These are phyloP conservation scores for Poecilia picta DNA, from an alignment of 2,797 vertebrate genomes.

Conservation along the genomic window DNA sequence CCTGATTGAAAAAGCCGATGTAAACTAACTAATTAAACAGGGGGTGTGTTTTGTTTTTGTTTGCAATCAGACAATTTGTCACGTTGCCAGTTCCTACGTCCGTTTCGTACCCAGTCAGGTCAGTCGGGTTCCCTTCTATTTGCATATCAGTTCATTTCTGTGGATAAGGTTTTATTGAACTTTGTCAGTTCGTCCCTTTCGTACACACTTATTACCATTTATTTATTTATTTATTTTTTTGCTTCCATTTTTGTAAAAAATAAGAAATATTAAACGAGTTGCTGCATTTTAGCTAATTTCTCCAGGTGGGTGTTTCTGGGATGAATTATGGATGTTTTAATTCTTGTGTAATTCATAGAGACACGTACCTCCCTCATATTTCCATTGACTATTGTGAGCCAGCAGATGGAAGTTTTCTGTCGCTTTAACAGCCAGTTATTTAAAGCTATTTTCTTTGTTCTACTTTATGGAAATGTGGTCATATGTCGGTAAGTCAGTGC, in stretches of 20 bases:
- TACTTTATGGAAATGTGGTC: not conserved
- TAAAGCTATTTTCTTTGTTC: not conserved
- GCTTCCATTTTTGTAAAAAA: not conserved
- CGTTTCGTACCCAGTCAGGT: not conserved
- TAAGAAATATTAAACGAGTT: not conserved
- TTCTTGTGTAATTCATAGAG: not conserved
- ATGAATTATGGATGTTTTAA: not conserved
- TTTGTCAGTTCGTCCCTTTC: not conserved
- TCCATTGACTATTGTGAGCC: not conserved
- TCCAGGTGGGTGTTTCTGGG: not conserved
- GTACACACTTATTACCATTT: not conserved
- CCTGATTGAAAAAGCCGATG: constrained; percentile 8
- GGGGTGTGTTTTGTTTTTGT: not conserved
- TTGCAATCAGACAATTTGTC: constrained; percentile 2
- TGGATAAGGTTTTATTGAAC: not conserved
- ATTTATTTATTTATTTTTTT: not conserved
- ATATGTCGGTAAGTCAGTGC: not conserved
- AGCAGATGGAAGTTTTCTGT: not conserved
- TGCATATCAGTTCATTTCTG: not conserved
- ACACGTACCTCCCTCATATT: not conserved
- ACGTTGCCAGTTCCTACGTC: not conserved
- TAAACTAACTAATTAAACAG: constrained; percentile 7
- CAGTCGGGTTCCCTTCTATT: not conserved
- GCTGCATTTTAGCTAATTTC: not conserved
- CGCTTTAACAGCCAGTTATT: not conserved